phyloP scores from a whole-genome alignment of 2,797 vertebrate genomes.

The Alca torda region DNA sequence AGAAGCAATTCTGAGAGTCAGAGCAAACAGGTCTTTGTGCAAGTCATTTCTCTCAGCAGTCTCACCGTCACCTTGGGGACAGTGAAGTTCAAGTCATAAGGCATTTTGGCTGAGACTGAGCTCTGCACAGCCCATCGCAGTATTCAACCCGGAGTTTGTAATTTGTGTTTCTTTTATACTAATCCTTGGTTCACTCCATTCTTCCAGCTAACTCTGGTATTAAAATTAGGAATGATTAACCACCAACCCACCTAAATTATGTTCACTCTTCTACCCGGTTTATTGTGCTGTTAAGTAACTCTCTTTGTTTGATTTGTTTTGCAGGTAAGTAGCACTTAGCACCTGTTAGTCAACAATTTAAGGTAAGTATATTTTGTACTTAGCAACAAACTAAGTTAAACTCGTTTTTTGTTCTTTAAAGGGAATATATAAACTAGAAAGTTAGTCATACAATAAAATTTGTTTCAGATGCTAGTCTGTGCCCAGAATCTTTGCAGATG shows the following conservation, averaged over 20 bases:
- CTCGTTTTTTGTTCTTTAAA: neutral
- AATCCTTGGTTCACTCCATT: neutral
- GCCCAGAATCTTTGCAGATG: neutral
- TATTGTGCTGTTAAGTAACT: neutral
- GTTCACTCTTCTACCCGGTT: neutral
- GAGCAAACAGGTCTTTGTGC: neutral
- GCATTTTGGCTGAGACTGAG: neutral
- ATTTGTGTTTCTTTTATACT: neutral
- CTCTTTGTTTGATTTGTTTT: conserved; percentile 33
- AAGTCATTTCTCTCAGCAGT: neutral
- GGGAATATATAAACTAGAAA: neutral
- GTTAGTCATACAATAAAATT: neutral
- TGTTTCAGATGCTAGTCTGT: neutral
- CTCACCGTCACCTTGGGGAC: neutral
- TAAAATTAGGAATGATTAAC: neutral
- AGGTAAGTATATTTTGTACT: conserved; percentile 16
- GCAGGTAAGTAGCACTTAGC: conserved; percentile 57
- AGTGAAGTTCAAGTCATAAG: neutral
- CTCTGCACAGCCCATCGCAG: neutral
- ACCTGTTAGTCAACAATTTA: neutral
- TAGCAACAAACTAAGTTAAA: neutral
- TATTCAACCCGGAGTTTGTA: neutral
- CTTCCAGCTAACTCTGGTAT: neutral
- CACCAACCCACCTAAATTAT: neutral
- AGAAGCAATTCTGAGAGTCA: neutral